A percentile compares a stretch with the other conserved stretches of the same genome.
These are phyloP conservation scores for Sinocyclocheilus anshuiensis DNA, from an alignment of 2,113 vertebrate species.

Conservation along the genomic window DNA sequence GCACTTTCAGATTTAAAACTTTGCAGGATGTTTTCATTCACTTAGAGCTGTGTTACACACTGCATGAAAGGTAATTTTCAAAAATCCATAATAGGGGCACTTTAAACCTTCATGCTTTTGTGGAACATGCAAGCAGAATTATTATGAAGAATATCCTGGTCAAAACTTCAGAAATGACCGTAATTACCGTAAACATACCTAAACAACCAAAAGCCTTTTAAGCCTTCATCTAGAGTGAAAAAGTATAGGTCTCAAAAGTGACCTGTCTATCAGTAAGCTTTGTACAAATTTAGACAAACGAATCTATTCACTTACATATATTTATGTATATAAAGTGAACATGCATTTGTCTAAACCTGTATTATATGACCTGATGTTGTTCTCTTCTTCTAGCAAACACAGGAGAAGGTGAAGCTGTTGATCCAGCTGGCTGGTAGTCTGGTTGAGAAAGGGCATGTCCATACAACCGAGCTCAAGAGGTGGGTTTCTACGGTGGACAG, in stretches of 20 bases:
- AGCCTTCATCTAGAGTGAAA: neutral
- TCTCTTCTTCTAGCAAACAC: slow-evolving; percentile 82
- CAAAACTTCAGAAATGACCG: neutral
- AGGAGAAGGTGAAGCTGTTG: slow-evolving; percentile 96
- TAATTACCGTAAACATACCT: neutral
- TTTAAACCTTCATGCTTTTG: neutral
- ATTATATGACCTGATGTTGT: neutral
- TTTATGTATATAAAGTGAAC: neutral
- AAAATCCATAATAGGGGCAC: too few species aligned
- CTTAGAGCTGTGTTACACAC: too few species aligned
- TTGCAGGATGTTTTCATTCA: too few species aligned
- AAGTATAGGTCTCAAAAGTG: neutral
- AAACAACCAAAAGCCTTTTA: neutral
- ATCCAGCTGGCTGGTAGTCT: slow-evolving; percentile 97
- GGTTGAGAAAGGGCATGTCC: slow-evolving; percentile 94
- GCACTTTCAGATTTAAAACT: too few species aligned
- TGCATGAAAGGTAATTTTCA: too few species aligned
- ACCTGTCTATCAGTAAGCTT: neutral
- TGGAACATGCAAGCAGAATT: neutral
- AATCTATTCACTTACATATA: neutral
- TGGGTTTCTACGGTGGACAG: slow-evolving; percentile 96
- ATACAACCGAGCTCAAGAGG: slow-evolving; percentile 91
- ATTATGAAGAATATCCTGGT: neutral
- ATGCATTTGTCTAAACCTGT: neutral
- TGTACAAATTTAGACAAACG: neutral